A percentile compares a stretch with the other conserved stretches of the same genome.
Conservation (phyloP, 1,140 invertebrate species). For the Scaptomyza hsui region DNA sequence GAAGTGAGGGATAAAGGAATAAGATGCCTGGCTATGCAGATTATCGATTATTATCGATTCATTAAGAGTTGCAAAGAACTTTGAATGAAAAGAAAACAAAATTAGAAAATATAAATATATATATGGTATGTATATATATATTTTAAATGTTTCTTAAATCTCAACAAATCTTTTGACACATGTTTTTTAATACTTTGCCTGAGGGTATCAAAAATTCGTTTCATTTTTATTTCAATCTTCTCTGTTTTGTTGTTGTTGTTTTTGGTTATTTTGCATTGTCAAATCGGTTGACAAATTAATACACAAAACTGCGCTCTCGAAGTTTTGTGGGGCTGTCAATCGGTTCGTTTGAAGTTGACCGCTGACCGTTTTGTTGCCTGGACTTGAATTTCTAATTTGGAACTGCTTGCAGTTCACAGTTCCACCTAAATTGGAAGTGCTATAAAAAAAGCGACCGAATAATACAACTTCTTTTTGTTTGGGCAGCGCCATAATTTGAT, state of each 20-base stretch:
- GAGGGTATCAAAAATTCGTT: conserved; percentile 11
- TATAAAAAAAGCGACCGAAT: conserved; percentile 36
- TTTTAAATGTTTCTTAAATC: too few species aligned
- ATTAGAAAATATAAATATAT: not conserved
- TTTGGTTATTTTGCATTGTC: conserved; percentile 33
- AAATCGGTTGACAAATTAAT: conserved; percentile 73
- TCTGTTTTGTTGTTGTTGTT: not conserved
- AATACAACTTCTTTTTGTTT: conserved; percentile 19
- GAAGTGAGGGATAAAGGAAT: too few species aligned
- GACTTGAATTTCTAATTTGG: conserved; percentile 63
- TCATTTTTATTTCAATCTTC: too few species aligned
- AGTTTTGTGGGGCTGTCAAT: conserved; percentile 42
- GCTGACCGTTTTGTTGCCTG: conserved; percentile 29
- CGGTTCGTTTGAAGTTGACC: conserved; percentile 61
- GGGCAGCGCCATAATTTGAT: conserved; percentile 63
- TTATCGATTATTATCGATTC: too few species aligned
- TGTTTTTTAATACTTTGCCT: not conserved
- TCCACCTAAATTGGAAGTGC: conserved; percentile 47
- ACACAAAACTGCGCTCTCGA: conserved; percentile 50
- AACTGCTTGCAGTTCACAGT: conserved; percentile 43
- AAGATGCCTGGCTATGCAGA: too few species aligned
- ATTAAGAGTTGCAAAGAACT: too few species aligned
- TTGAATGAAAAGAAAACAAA: too few species aligned
- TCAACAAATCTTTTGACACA: too few species aligned
- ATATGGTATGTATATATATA: not conserved